Base-by-base conservation (phyloP, 2,113 vertebrate genomes). In the Sinocyclocheilus anshuiensis region DNA sequence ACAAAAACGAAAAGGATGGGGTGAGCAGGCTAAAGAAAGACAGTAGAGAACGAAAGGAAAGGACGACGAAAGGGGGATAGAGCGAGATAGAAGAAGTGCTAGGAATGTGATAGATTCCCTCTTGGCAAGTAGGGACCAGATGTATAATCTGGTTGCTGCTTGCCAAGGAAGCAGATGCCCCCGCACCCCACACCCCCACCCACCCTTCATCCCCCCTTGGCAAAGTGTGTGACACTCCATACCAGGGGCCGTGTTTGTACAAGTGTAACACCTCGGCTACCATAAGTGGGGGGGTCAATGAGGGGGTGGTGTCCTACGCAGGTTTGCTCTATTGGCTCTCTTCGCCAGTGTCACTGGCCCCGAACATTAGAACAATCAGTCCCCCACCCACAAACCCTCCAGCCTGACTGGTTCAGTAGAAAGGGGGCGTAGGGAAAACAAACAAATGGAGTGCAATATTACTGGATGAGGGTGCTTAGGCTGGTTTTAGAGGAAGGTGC, bases 361-460 rank as follows among this genome's bases (percentile, higher is more conserved):
- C 84, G 72, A 90, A 91, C 91, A 93, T 93, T 93, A 92, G 90
- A 90, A 92, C 92, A 92, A 93, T 93, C 93, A 91, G 90, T 93
- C 91, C 93, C 89, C 90, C 90, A 91, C 92, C 91, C 91, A 92
- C 93, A 94, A 94, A 93, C 94, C 90, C 90, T 91, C 88, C 90
- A 93, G 91, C 92, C 92, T 92, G 90, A 93, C 89, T 93, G 93
- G 90, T 93, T 93, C 84, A 88, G 84, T 90, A 89, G 89, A 88
- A 39, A 82, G 39, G 75, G 76, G 29, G 48, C 13, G 18, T 84
- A 67, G 78, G 42, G 85, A 81, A 88, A 93, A 87, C 76, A 89
- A 91, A 89, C 71, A 90, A 87, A 86, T 86, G 84, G 81, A 83
- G 84, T 72, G 75, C 86, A 71, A 84, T 88, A 85, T 87, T 88